A percentile compares a stretch with the other conserved stretches of the same genome.
Conservation (phyloP, 2,797 vertebrate species). For the Spheniscus humboldti region DNA sequence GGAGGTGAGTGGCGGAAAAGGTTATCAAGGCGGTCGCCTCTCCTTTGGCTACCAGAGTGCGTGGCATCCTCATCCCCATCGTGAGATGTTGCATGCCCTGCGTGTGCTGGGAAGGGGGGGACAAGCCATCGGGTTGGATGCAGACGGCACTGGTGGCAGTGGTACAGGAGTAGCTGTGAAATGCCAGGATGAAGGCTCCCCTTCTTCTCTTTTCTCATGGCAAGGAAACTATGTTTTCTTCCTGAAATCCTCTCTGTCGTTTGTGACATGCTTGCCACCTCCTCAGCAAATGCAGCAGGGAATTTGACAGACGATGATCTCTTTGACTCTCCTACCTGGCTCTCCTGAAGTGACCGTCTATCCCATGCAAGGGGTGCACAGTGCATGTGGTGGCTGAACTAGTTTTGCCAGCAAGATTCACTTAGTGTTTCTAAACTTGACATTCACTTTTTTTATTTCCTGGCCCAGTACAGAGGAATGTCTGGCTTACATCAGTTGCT, state of each 20-base stretch:
- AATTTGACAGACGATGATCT: not conserved
- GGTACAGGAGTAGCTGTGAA: not conserved
- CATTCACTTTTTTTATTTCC: not conserved
- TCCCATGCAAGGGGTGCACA: not conserved
- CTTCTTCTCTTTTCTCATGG: not conserved
- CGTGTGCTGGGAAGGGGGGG: fast-evolving
- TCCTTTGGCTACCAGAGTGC: not conserved
- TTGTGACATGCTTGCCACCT: not conserved
- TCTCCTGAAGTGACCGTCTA: not conserved
- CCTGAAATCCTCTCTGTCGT: not conserved
- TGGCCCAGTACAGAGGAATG: not conserved
- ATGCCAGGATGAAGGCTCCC: not conserved
- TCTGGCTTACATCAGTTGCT: not conserved
- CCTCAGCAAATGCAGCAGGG: not conserved
- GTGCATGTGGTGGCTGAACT: not conserved
- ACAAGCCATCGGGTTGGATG: fast-evolving
- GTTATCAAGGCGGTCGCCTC: not conserved
- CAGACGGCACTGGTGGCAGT: not conserved
- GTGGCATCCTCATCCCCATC: fast-evolving
- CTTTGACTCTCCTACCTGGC: not conserved
- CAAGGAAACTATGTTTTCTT: not conserved
- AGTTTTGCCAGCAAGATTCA: not conserved
- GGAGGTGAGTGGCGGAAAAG: not conserved
- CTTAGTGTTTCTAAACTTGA: not conserved
- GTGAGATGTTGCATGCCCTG: not conserved